These are phyloP conservation scores for Chauna torquata DNA, from an alignment of 2,113 vertebrate genomes.

Conservation along the genomic window DNA sequence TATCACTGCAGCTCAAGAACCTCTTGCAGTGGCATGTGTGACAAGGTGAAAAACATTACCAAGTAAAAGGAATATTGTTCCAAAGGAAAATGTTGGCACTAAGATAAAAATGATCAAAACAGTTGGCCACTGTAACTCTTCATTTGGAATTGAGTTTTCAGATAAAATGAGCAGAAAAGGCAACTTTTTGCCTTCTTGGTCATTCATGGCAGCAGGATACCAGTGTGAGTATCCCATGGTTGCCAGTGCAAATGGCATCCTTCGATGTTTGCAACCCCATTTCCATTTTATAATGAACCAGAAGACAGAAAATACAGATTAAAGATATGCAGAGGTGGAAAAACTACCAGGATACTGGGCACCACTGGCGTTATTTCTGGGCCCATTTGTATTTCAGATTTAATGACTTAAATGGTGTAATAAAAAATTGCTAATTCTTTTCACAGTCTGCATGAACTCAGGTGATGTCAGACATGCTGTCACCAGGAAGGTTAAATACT, in stretches of 20 bases:
- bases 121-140: neutral
- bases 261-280: neutral
- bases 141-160: conserved; percentile 21
- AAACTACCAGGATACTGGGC: neutral
- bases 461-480: conserved; percentile 73
- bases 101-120: neutral
- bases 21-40: neutral
- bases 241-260: conserved; percentile 33
- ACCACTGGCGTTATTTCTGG: conserved; percentile 35
- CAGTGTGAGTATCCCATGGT: neutral
- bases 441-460: conserved; percentile 66
- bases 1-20: neutral
- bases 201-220: neutral
- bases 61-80: neutral
- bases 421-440: conserved; percentile 79
- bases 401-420: conserved; percentile 76
- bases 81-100: neutral
- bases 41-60: neutral
- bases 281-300: neutral
- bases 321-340: conserved; percentile 35
- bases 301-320: neutral
- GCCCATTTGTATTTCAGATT: conserved; percentile 63
- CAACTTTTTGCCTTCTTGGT: neutral
- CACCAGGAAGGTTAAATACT: conserved; percentile 79
- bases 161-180: neutral